phyloP scores from a whole-genome alignment of 2,888 invertebrate genomes.

The Lithosia quadra region DNA sequence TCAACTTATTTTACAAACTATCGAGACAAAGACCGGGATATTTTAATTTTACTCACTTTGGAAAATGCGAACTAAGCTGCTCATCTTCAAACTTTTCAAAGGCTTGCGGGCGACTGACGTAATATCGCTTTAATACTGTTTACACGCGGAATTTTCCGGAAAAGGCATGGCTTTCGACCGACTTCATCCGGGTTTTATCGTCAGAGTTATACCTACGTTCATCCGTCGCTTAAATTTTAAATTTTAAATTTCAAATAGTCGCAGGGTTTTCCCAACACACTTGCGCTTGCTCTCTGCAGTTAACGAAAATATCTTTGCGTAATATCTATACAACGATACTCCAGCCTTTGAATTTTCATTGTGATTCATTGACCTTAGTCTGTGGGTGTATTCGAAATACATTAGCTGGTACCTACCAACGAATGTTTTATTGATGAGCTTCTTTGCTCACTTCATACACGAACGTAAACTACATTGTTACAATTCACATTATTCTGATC shows the following conservation, averaged over 20 bases:
- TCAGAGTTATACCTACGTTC: conserved; percentile 54
- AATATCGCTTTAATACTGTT: conserved; percentile 56
- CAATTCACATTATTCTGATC: conserved; percentile 19
- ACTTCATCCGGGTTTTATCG: conserved; percentile 67
- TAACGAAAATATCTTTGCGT: conserved; percentile 64
- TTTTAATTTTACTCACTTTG: conserved; percentile 16
- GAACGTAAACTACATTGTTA: conserved; percentile 34
- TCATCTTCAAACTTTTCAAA: conserved; percentile 55
- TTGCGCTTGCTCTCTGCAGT: conserved; percentile 58
- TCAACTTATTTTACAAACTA: background rate
- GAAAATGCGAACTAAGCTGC: conserved; percentile 27
- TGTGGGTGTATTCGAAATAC: conserved; percentile 49
- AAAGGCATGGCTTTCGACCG: conserved; percentile 59
- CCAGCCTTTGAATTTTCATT: conserved; percentile 56
- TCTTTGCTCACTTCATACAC: conserved; percentile 32
- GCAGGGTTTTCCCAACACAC: conserved; percentile 61
- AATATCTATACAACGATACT: conserved; percentile 54
- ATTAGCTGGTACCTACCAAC: conserved; percentile 34
- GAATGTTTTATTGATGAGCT: conserved; percentile 50
- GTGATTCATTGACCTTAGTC: conserved; percentile 52
- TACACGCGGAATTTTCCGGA: conserved; percentile 63
- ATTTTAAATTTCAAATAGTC: conserved; percentile 73
- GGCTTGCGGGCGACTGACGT: conserved; percentile 55
- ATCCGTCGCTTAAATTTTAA: conserved; percentile 61
- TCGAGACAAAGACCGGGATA: conserved; percentile 14